Conservation (phyloP, 2,797 vertebrate species). For the Spinus olivaceus region DNA sequence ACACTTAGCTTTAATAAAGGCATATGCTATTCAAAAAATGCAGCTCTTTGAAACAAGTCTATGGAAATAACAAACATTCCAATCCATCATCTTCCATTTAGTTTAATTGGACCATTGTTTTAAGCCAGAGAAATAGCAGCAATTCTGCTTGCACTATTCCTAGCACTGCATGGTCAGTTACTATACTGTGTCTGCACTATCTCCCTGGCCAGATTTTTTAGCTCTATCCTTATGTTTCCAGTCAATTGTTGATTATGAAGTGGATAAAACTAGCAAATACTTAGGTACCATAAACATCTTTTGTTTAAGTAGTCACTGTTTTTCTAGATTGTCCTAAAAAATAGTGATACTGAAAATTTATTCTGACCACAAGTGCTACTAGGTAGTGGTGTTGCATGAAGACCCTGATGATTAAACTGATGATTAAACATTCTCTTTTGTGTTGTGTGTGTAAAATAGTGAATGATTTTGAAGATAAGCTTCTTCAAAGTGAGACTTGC, state of each 20-base stretch:
- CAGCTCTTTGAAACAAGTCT: neutral
- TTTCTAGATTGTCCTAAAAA: neutral
- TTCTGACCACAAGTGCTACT: neutral
- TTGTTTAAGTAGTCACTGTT: neutral
- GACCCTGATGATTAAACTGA: neutral
- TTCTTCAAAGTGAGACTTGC: conserved; percentile 82
- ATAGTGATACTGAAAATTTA: neutral
- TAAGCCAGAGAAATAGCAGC: neutral
- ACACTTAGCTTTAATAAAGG: neutral
- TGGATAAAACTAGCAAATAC: neutral
- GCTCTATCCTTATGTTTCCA: neutral
- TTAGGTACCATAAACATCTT: neutral
- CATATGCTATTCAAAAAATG: neutral
- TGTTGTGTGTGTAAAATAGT: conserved; percentile 65
- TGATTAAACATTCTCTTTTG: neutral
- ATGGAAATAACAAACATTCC: neutral
- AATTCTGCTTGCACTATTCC: neutral
- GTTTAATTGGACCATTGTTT: neutral
- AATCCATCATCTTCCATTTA: neutral
- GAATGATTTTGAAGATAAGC: conserved; percentile 86
- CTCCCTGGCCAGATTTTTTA: neutral
- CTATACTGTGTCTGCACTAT: neutral
- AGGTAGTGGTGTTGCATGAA: neutral
- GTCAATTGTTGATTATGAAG: neutral
- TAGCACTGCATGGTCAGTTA: neutral